A percentile compares a stretch with the other conserved stretches of the same genome.
Evolutionary conservation across 2,113 vertebrate species (phyloP).

Genomic region (Malaclemys terrapin): DNA sequence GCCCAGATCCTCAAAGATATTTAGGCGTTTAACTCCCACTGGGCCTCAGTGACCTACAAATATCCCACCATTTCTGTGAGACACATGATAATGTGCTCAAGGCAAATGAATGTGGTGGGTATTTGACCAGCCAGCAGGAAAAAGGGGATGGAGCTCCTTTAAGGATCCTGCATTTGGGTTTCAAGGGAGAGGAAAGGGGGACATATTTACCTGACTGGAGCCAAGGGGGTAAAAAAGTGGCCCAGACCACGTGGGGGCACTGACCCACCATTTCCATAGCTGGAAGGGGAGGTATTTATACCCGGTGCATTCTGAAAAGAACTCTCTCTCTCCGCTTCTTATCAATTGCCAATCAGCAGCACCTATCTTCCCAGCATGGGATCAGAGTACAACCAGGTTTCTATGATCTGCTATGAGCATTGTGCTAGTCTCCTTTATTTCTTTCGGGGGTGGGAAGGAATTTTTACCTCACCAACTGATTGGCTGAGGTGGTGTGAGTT

Average conservation of each 20-base stretch:
- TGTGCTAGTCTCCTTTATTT: background rate
- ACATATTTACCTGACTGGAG: no score
- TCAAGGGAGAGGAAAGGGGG: no score
- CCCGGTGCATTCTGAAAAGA: background rate
- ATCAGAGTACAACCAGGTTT: background rate
- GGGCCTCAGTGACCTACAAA: background rate
- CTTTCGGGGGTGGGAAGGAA: background rate
- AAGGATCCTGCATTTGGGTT: no score
- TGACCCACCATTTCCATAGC: no score
- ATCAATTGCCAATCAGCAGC: background rate
- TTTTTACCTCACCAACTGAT: background rate
- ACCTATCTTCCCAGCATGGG: background rate
- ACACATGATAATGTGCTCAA: background rate
- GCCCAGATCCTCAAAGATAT: no score
- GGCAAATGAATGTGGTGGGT: no score
- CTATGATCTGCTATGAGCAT: background rate
- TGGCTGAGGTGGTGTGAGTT: background rate
- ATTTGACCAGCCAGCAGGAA: no score
- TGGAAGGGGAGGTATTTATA: background rate
- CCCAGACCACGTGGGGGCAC: no score
- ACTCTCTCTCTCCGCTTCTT: background rate
- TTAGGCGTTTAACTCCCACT: no score
- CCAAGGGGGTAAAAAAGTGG: no score
- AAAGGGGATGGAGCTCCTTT: no score
- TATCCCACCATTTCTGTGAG: background rate